Conservation (phyloP, 2,888 invertebrate species). For the Hipparchia semele region DNA sequence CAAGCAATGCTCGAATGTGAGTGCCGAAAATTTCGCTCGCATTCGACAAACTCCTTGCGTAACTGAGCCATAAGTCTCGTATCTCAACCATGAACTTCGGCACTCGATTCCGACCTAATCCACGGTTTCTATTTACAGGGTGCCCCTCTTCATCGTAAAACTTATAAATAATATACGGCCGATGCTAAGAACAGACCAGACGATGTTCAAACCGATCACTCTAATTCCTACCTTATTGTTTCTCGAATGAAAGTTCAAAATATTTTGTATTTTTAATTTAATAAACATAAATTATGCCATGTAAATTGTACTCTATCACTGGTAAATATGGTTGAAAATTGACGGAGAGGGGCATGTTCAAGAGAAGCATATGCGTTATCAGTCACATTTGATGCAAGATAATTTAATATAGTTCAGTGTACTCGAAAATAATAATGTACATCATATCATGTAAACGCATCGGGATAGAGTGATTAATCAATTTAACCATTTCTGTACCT, state of each 20-base stretch:
- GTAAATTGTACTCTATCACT: conserved; percentile 9
- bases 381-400: conserved; percentile 33
- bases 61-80: background rate
- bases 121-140: conserved; percentile 50
- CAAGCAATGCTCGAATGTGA: too few species aligned
- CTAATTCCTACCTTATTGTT: conserved; percentile 14
- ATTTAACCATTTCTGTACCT: background rate
- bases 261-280: background rate
- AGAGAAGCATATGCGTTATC: conserved; percentile 20
- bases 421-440: conserved; percentile 40
- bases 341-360: background rate
- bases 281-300: background rate
- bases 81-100: conserved; percentile 55
- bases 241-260: background rate
- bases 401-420: conserved; percentile 37
- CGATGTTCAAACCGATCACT: conserved; percentile 1
- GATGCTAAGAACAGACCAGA: conserved; percentile 17
- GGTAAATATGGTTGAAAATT: conserved; percentile 8
- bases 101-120: conserved; percentile 49
- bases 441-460: conserved; percentile 9
- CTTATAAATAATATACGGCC: conserved; percentile 60
- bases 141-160: conserved; percentile 53
- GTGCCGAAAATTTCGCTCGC: too few species aligned
- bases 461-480: background rate
- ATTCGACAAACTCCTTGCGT: too few species aligned